A percentile compares a stretch with the other conserved stretches of the same genome.
Conservation (phyloP, 2,888 invertebrate species). For the Linnaemya tessellans region DNA sequence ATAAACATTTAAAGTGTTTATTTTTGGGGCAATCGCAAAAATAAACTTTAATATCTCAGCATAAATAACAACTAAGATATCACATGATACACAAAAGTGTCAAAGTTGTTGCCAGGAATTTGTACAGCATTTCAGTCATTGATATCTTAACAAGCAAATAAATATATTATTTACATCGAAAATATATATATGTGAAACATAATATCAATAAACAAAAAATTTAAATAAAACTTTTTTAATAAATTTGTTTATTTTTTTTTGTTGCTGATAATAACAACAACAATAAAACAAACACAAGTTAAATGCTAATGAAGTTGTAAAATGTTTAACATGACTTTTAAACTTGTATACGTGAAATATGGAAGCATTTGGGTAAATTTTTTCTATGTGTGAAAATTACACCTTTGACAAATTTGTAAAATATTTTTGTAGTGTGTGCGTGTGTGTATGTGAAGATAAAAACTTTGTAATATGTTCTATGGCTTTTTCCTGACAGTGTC, state of each 20-base stretch:
- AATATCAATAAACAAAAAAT: slow-evolving; percentile 35
- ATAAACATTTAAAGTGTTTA: no score
- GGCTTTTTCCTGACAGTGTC: slow-evolving; percentile 41
- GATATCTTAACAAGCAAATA: slow-evolving; percentile 10
- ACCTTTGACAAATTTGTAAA: slow-evolving; percentile 62
- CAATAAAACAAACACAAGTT: slow-evolving; percentile 42
- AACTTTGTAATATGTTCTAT: slow-evolving; percentile 46
- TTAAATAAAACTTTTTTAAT: slow-evolving; percentile 39
- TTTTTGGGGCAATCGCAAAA: no score
- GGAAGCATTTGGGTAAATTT: neutral
- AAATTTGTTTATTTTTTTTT: slow-evolving; percentile 38
- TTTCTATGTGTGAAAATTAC: slow-evolving; percentile 43
- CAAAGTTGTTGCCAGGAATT: slow-evolving; percentile 20
- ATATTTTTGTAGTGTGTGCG: slow-evolving; percentile 9
- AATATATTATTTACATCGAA: slow-evolving; percentile 21
- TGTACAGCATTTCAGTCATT: neutral
- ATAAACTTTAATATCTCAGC: neutral
- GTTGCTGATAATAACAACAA: slow-evolving; percentile 23
- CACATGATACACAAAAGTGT: slow-evolving; percentile 33
- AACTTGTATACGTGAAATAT: slow-evolving; percentile 47
- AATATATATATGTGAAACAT: slow-evolving; percentile 2
- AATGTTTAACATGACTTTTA: slow-evolving; percentile 67
- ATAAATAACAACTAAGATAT: slow-evolving; percentile 62
- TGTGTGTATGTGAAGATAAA: slow-evolving; percentile 31
- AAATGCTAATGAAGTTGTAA: slow-evolving; percentile 70